phyloP scores from a whole-genome alignment of 2,113 vertebrate species.

The Pachycephala philippinensis region DNA sequence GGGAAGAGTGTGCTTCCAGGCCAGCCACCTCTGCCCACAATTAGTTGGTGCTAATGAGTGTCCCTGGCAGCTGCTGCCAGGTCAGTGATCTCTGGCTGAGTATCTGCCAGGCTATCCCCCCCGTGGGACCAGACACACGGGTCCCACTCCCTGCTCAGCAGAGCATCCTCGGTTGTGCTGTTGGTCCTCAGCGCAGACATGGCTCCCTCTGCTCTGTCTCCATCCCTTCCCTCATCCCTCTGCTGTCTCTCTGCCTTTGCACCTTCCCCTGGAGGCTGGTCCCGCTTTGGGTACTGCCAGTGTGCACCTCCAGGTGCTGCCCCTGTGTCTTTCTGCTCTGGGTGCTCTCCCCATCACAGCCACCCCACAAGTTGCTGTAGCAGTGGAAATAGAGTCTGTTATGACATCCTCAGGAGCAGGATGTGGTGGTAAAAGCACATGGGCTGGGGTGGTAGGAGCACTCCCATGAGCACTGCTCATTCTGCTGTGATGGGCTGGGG shows the following conservation, averaged over 20 bases:
- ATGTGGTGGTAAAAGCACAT: background rate
- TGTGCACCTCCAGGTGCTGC: background rate
- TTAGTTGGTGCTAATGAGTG: background rate
- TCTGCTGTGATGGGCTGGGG: accelerated
- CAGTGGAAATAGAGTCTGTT: background rate
- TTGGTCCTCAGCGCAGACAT: accelerated
- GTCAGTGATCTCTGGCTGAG: background rate
- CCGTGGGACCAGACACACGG: accelerated
- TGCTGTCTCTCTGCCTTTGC: background rate
- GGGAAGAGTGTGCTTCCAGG: background rate
- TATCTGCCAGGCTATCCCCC: background rate
- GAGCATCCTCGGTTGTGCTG: accelerated
- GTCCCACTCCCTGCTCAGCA: background rate
- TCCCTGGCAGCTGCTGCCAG: background rate
- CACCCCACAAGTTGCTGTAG: too few relatives aligned
- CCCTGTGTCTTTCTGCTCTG: background rate
- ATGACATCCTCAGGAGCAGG: background rate
- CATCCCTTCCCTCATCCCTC: background rate
- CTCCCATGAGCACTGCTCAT: background rate
- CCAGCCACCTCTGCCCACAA: background rate
- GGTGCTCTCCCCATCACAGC: background rate
- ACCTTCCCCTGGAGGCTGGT: background rate
- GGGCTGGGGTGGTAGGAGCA: accelerated
- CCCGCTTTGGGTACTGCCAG: background rate
- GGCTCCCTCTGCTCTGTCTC: background rate